Evolutionary conservation across 2,113 vertebrate genomes (phyloP).

Genomic region (Pseudonaja textilis): DNA sequence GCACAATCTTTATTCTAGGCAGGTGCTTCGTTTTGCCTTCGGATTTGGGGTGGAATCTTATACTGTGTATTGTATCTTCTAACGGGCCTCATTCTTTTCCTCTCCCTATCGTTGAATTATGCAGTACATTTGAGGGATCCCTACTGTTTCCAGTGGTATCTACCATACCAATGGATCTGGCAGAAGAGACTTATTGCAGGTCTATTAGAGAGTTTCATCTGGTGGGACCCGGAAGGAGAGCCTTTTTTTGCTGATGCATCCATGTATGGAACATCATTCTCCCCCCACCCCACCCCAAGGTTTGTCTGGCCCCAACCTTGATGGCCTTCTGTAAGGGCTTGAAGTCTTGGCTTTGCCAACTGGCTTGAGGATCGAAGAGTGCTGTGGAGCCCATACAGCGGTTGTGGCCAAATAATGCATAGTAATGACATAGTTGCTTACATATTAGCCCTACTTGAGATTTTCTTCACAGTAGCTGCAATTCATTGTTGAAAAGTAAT

Average conservation of each 20-base stretch:
- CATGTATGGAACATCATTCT: not conserved
- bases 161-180: not conserved
- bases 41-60: not conserved
- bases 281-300: too few species aligned
- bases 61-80: not conserved
- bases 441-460: conserved; percentile 15
- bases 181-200: not conserved
- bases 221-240: not conserved
- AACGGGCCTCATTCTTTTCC: not conserved
- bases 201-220: not conserved
- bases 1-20: not conserved
- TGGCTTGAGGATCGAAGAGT: too few species aligned
- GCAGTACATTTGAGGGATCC: not conserved
- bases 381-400: too few species aligned
- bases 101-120: not conserved
- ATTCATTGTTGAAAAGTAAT: not conserved
- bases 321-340: too few species aligned
- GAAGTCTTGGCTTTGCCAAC: too few species aligned
- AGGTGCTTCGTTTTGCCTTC: not conserved
- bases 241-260: not conserved
- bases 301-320: too few species aligned
- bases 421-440: not conserved
- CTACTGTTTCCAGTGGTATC: not conserved
- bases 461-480: not conserved
- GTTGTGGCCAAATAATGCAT: not conserved